Evolutionary conservation across 2,888 invertebrate genomes (phyloP).

Genomic region (Eupithecia insigniata): DNA sequence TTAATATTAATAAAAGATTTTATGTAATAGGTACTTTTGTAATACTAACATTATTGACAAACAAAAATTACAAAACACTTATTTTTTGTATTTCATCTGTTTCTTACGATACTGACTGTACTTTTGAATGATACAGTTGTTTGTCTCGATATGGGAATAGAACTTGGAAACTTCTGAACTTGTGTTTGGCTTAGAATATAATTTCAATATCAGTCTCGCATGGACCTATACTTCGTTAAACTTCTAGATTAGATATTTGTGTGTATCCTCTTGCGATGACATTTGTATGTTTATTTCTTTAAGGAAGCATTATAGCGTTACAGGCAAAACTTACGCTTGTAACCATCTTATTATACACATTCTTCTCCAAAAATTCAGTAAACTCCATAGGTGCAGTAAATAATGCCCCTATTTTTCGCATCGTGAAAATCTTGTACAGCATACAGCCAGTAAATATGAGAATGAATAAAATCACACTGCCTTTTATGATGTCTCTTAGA

Average conservation of each 20-base stretch:
- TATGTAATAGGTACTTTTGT: background rate
- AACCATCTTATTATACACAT: background rate
- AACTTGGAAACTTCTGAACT: conserved; percentile 16
- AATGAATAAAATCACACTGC: conserved; percentile 28
- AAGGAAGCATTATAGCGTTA: no score
- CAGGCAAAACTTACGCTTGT: no score
- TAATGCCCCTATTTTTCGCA: conserved; percentile 1
- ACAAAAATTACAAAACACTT: background rate
- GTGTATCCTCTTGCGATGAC: background rate
- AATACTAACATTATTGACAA: no score
- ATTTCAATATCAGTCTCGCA: conserved; percentile 22
- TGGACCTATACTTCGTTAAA: conserved; percentile 5
- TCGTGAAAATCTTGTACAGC: conserved; percentile 12
- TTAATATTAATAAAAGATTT: background rate
- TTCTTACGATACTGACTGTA: background rate
- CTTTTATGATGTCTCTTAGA: conserved; percentile 32
- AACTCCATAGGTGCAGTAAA: conserved; percentile 2
- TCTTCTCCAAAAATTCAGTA: background rate
- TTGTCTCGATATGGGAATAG: conserved; percentile 12
- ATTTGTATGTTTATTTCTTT: background rate
- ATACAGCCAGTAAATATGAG: conserved; percentile 17
- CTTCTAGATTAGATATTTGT: background rate
- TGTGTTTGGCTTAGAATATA: conserved; percentile 14
- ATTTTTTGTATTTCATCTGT: background rate
- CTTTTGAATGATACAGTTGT: conserved; percentile 12